Percentiles rank a stretch among this genome's conserved stretches.
Conservation (phyloP, 1,140 invertebrate species). For the Oryzaephilus surinamensis region DNA sequence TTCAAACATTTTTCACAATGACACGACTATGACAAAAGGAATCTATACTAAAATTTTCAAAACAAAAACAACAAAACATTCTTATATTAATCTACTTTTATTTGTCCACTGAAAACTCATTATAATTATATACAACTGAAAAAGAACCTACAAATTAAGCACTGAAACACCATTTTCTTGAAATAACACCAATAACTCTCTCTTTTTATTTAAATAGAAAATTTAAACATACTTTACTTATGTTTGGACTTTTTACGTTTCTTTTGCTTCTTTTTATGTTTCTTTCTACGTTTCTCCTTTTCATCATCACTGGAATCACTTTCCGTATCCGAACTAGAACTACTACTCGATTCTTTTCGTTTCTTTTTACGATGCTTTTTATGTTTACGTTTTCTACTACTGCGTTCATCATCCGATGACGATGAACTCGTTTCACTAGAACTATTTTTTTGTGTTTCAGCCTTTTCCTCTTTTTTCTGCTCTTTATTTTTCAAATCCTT, state of each 20-base stretch:
- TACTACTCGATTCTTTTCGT: slow-evolving; percentile 23
- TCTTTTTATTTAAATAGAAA: too few species aligned
- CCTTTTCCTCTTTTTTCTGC: slow-evolving; percentile 38
- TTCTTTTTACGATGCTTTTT: slow-evolving; percentile 31
- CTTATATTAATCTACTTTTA: too few species aligned
- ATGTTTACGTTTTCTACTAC: slow-evolving; percentile 35
- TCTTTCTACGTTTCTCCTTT: slow-evolving; percentile 24
- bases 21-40: too few species aligned
- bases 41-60: too few species aligned
- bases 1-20: too few species aligned
- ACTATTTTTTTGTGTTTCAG: slow-evolving; percentile 38
- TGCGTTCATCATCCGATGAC: slow-evolving; percentile 30
- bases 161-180: too few species aligned
- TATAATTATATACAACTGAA: too few species aligned
- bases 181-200: too few species aligned
- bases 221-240: too few species aligned
- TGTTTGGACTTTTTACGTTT: slow-evolving; percentile 41
- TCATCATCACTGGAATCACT: slow-evolving; percentile 30
- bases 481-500: slow-evolving; percentile 36
- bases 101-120: too few species aligned
- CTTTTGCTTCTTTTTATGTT: slow-evolving; percentile 41
- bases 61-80: too few species aligned
- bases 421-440: slow-evolving; percentile 24
- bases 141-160: too few species aligned
- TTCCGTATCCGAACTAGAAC: slow-evolving; percentile 23